Evolutionary conservation across 2,888 invertebrate genomes (phyloP).

Genomic region (Eupithecia subumbrata): DNA sequence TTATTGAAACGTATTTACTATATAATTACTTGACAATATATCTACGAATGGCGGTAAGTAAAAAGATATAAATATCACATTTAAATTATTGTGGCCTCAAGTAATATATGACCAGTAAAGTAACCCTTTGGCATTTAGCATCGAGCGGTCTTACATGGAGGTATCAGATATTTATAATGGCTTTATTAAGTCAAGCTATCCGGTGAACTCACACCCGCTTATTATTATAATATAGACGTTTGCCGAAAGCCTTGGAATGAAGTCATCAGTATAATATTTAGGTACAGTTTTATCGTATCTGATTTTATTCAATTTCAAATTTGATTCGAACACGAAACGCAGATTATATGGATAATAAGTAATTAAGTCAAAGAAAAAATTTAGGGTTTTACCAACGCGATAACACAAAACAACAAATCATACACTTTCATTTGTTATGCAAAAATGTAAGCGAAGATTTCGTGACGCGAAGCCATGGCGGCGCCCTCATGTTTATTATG

Average conservation of each 20-base stretch:
- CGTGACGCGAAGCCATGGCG: constrained; percentile 75
- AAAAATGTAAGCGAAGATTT: constrained; percentile 78
- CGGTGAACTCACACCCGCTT: constrained; percentile 79
- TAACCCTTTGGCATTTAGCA: constrained; percentile 75
- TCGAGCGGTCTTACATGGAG: constrained; percentile 66
- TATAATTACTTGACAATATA: constrained; percentile 44
- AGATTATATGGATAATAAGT: neutral
- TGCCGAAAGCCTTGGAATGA: constrained; percentile 80
- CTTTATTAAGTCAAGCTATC: constrained; percentile 81
- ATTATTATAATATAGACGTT: constrained; percentile 83
- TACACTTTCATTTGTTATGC: constrained; percentile 72
- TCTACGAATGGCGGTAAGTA: constrained; percentile 48
- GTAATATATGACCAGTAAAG: constrained; percentile 58
- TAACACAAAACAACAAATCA: constrained; percentile 71
- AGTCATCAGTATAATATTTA: constrained; percentile 69
- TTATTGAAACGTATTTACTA: neutral
- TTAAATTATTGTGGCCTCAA: constrained; percentile 59
- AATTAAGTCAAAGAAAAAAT: neutral
- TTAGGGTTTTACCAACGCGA: constrained; percentile 45
- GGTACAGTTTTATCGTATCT: constrained; percentile 41
- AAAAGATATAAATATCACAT: constrained; percentile 53
- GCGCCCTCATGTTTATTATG: constrained; percentile 70
- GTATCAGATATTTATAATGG: constrained; percentile 82
- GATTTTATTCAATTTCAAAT: constrained; percentile 22
- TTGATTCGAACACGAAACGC: constrained; percentile 5